phyloP scores from a whole-genome alignment of 2,113 vertebrate genomes.

The Microcebus jonahi region DNA sequence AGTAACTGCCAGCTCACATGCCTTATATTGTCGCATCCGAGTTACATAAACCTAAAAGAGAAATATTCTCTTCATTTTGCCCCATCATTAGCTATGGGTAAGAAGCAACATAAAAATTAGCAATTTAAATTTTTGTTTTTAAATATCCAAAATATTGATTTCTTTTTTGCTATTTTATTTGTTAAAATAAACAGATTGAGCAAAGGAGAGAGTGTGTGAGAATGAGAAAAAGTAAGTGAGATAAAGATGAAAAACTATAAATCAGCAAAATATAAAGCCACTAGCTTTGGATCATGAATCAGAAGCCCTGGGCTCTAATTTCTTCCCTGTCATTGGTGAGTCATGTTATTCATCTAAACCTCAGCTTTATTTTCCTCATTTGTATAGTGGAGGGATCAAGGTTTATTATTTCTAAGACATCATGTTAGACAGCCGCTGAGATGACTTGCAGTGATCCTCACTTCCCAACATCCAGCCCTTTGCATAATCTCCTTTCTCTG shows the following conservation, averaged over 20 bases:
- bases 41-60: not conserved
- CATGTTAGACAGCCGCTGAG: not conserved
- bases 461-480: not conserved
- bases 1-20: not conserved
- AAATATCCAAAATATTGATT: not conserved
- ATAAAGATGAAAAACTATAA: not conserved
- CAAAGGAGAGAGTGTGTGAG: not conserved
- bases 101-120: not conserved
- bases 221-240: not conserved
- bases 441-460: not conserved
- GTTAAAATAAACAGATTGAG: not conserved
- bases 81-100: not conserved
- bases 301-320: not conserved
- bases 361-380: not conserved
- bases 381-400: not conserved
- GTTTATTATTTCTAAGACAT: not conserved
- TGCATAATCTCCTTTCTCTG: not conserved
- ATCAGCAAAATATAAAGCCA: not conserved
- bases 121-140: not conserved
- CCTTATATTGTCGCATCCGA: not conserved
- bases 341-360: not conserved
- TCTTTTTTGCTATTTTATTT: not conserved
- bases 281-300: not conserved
- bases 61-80: not conserved
- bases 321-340: not conserved